These are phyloP conservation scores for Pomacea canaliculata DNA, from an alignment of 2,888 invertebrate species.

Conservation along the genomic window DNA sequence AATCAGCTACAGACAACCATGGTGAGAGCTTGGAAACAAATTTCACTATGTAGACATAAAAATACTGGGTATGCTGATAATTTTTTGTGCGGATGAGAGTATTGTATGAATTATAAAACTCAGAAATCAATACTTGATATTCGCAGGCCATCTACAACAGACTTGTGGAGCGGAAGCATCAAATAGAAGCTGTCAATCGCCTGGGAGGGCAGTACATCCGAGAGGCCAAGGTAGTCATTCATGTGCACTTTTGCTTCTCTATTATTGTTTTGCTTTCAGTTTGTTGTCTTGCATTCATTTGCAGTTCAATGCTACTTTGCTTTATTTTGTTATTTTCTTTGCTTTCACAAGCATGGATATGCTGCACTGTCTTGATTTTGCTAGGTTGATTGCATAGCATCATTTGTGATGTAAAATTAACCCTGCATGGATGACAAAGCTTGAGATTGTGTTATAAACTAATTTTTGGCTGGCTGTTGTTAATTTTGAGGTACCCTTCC, in stretches of 20 bases:
- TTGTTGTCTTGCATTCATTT: not conserved
- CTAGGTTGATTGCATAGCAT: not conserved
- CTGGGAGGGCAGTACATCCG: slow-evolving; percentile 95
- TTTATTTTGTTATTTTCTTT: not conserved
- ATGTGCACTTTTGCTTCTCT: not conserved
- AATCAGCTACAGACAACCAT: slow-evolving; percentile 80
- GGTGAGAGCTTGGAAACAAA: slow-evolving; percentile 73
- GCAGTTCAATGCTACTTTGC: not conserved
- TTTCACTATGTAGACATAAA: not conserved
- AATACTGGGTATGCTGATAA: not conserved
- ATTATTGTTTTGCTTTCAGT: not conserved
- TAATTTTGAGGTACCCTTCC: too few relatives aligned
- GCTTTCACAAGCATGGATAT: not conserved
- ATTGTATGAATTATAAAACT: too few relatives aligned
- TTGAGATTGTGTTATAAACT: too few relatives aligned
- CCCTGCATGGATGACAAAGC: too few relatives aligned
- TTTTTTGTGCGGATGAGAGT: too few relatives aligned
- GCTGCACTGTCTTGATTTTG: too few relatives aligned
- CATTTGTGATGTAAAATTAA: not conserved
- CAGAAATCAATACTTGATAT: too few relatives aligned
- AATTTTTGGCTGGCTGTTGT: too few relatives aligned
- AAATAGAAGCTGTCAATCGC: slow-evolving; percentile 94
- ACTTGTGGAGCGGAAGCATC: slow-evolving; percentile 91
- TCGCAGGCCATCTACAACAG: slow-evolving; percentile 90
- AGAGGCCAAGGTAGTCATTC: slow-evolving; percentile 88